These are phyloP conservation scores for Gymnocheta viridis DNA, from an alignment of 2,888 invertebrate genomes.

Conservation along the genomic window DNA sequence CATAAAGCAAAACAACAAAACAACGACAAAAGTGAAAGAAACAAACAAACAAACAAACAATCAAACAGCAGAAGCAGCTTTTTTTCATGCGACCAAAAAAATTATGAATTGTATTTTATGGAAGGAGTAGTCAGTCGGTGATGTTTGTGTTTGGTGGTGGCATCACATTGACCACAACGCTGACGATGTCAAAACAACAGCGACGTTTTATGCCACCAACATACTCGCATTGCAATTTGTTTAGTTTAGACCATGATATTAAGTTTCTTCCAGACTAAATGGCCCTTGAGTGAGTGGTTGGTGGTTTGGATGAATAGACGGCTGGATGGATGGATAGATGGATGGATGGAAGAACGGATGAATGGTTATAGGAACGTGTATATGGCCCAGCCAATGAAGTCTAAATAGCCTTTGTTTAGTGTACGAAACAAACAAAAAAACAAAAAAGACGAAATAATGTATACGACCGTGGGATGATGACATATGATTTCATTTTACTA, in stretches of 20 bases:
- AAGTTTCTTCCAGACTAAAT: conserved; percentile 64
- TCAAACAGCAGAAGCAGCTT: conserved; percentile 38
- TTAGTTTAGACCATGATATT: conserved; percentile 64
- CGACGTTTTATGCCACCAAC: conserved; percentile 59
- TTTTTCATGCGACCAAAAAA: conserved; percentile 44
- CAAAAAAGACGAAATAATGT: conserved; percentile 13
- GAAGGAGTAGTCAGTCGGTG: conserved; percentile 19
- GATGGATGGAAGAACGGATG: conserved; percentile 49
- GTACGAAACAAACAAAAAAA: neutral
- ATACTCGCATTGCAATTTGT: conserved; percentile 63
- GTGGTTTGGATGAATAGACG: conserved; percentile 10
- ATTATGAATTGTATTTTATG: conserved; percentile 47
- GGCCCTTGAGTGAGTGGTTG: conserved; percentile 68
- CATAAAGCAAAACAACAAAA: conserved; percentile 41
- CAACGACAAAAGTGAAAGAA: conserved; percentile 1
- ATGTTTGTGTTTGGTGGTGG: conserved; percentile 17
- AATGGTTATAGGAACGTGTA: conserved; percentile 40
- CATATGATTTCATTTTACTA: conserved; percentile 66
- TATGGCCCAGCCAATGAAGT: conserved; percentile 54
- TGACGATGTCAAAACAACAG: conserved; percentile 46
- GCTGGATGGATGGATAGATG: conserved; percentile 11
- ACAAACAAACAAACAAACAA: too few species aligned
- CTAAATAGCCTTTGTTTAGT: conserved; percentile 60
- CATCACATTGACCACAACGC: conserved; percentile 58
- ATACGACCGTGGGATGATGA: conserved; percentile 68